Percentiles rank a stretch among this genome's conserved stretches.
These are phyloP conservation scores for Ypsolopha scabrella DNA, from an alignment of 2,888 invertebrate species.

Conservation along the genomic window DNA sequence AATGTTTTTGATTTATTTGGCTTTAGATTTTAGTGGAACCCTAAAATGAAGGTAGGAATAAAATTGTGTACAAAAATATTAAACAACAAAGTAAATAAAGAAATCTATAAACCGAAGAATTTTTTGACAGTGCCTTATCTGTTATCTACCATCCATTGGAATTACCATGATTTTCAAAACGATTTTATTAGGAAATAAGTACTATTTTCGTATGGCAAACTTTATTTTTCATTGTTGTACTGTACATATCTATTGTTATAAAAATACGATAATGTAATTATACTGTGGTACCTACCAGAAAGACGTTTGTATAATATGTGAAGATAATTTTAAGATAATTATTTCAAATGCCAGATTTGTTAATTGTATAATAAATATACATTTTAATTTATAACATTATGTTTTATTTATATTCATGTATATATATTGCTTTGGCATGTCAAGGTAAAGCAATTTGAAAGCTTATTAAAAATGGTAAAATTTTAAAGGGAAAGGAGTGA, in stretches of 20 bases:
- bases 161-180: neutral
- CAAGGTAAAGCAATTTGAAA: neutral
- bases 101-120: neutral
- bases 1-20: neutral
- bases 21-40: too few species aligned
- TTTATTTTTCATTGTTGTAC: neutral
- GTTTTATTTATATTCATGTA: neutral
- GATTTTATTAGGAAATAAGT: neutral
- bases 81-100: neutral
- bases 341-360: neutral
- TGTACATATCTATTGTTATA: neutral
- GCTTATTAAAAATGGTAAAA: constrained; percentile 8
- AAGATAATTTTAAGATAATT: too few species aligned
- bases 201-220: neutral
- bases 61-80: too few species aligned
- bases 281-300: neutral
- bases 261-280: neutral
- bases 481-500: constrained; percentile 50
- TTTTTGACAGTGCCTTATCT: neutral
- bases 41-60: too few species aligned
- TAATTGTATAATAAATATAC: constrained; percentile 7
- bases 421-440: neutral
- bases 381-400: constrained; percentile 9
- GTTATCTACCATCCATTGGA: neutral
- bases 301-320: too few species aligned